Percentiles rank a stretch among this genome's conserved stretches.
These are phyloP conservation scores for Drosophila multiciliata DNA, from an alignment of 2,888 invertebrate genomes.

Conservation along the genomic window DNA sequence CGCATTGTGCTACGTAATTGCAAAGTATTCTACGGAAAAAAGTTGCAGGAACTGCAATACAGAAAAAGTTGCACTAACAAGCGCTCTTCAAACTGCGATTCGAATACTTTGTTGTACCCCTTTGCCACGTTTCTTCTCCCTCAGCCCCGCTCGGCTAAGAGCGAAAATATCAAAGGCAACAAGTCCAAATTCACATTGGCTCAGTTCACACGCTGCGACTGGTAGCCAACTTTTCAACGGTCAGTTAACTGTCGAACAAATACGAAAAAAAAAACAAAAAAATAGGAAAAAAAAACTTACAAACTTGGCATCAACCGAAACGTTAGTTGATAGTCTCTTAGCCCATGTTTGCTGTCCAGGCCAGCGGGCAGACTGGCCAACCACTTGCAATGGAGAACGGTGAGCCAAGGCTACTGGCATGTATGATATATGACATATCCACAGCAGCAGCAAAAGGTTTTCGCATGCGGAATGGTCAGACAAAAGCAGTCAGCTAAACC, in stretches of 20 bases:
- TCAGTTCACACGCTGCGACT: constrained; percentile 72
- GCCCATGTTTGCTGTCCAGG: constrained; percentile 31
- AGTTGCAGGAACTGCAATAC: constrained; percentile 69
- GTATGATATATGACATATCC: constrained; percentile 13
- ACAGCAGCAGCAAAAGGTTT: constrained; percentile 68
- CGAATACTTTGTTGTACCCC: constrained; percentile 7
- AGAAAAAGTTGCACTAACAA: constrained; percentile 73
- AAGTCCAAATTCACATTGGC: constrained; percentile 45
- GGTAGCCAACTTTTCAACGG: constrained; percentile 61
- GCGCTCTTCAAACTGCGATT: constrained; percentile 51
- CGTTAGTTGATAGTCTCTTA: constrained; percentile 32
- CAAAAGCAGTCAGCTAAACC: constrained; percentile 29
- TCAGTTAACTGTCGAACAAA: constrained; percentile 48
- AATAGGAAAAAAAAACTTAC: not conserved
- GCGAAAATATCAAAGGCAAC: constrained; percentile 77
- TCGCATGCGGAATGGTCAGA: constrained; percentile 32
- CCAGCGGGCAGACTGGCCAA: constrained; percentile 28
- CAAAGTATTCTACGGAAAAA: constrained; percentile 44
- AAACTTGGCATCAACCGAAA: constrained; percentile 41
- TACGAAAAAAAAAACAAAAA: constrained; percentile 6
- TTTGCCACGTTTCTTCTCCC: not conserved
- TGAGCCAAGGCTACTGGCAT: constrained; percentile 70
- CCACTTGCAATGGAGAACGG: constrained; percentile 21
- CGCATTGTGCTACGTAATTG: constrained; percentile 40
- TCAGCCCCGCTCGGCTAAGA: constrained; percentile 10